A percentile compares a stretch with the other conserved stretches of the same genome.
Conservation (phyloP, 2,113 vertebrate species). For the Platichthys flesus region DNA sequence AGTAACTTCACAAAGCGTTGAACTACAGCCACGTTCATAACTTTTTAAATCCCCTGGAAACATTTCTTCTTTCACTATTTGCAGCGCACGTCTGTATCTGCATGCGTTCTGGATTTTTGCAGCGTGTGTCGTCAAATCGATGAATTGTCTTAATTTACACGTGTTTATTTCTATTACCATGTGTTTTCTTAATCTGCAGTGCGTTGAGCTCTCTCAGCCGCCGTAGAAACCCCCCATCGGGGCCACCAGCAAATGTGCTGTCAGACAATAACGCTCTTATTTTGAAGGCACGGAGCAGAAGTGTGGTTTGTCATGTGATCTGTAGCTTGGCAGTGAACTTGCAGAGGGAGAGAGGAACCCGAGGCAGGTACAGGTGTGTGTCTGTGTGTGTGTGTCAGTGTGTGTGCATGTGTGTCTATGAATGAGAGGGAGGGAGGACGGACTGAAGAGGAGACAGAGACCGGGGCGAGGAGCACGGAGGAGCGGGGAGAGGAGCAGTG, state of each 20-base stretch:
- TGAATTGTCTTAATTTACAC: no score
- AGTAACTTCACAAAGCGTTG: no score
- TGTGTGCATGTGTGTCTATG: constrained; percentile 30
- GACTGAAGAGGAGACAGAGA: constrained; percentile 30
- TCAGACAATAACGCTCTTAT: neutral
- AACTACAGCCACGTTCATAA: no score
- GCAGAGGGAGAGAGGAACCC: constrained; percentile 37
- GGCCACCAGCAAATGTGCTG: neutral
- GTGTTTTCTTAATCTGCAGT: no score
- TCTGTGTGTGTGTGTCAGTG: constrained; percentile 34
- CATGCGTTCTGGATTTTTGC: no score
- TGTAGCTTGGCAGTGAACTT: neutral
- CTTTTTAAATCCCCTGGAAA: no score
- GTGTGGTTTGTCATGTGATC: rapidly evolving
- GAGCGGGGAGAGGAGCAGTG: constrained; percentile 54
- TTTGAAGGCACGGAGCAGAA: constrained; percentile 37
- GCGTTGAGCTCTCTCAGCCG: neutral
- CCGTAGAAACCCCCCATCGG: no score
- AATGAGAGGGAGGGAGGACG: constrained; percentile 48
- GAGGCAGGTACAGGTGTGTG: constrained; percentile 58
- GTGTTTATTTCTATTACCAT: no score
- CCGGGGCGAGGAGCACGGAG: neutral
- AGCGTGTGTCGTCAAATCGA: no score
- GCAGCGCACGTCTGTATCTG: no score
- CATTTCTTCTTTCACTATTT: no score